A percentile compares a stretch with the other conserved stretches of the same genome.
Conservation (phyloP, 2,797 vertebrate genomes). For the Anniella stebbinsi region DNA sequence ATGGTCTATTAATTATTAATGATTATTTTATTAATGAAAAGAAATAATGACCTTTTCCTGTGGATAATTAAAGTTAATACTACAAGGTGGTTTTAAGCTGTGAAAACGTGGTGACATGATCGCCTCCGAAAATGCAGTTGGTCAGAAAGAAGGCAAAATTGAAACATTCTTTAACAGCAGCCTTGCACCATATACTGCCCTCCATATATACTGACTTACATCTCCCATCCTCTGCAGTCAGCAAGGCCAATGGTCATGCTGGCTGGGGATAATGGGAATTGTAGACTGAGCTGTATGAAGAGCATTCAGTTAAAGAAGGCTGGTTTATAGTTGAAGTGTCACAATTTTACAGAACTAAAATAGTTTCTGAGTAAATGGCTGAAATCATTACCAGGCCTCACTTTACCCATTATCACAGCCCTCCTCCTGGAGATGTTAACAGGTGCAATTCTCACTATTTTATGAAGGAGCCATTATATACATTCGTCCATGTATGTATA, state of each 20-base stretch:
- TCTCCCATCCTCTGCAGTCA: too few relatives aligned
- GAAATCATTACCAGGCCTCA: background rate
- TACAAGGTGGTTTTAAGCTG: background rate
- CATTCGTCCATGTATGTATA: background rate
- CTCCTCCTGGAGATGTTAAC: background rate
- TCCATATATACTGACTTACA: too few relatives aligned
- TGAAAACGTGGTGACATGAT: background rate
- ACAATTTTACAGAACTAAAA: background rate
- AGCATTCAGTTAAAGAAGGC: too few relatives aligned
- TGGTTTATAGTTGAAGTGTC: background rate
- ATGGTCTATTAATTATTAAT: slow-evolving; percentile 3
- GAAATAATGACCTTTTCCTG: background rate
- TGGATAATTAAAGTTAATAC: slow-evolving; percentile 5
- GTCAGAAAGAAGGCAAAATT: background rate
- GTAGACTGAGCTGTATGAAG: too few relatives aligned
- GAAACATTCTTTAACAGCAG: background rate
- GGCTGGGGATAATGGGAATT: too few relatives aligned
- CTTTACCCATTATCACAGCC: background rate
- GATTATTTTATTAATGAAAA: background rate
- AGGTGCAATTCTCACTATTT: background rate
- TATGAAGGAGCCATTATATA: background rate
- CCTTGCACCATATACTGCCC: too few relatives aligned
- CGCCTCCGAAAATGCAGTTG: background rate
- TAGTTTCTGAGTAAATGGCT: background rate
- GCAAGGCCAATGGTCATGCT: too few relatives aligned